Evolutionary conservation across 2,797 vertebrate species (phyloP), one percentile per base, ranked within the genome.

Genomic region (Gymnocypris eckloni): DNA sequence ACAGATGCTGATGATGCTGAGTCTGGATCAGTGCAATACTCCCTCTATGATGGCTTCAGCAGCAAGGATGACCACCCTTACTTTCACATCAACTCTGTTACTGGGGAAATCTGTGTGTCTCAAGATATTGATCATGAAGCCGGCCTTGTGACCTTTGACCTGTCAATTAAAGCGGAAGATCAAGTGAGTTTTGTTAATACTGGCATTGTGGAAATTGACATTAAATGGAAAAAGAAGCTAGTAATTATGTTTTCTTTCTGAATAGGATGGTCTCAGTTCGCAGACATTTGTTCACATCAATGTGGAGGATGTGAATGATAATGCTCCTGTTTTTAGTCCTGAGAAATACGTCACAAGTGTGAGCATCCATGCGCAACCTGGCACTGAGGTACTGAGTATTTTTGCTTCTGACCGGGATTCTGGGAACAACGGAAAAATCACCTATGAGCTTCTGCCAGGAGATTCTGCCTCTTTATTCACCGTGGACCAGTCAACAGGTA

Each of bases 281-380:
- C 97, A 98, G 82, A 96, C 97, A 56, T 98, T 97, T 86, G 95
- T 98, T 83, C 97, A 95, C 83, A 95, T 99, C 0, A 96, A 97
- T 78, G 92, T 99, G 84, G 96, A 97, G 84, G 98, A 99, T 75
- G 88, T 97, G 83, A 99, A 99, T 0, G 98, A 99, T 78, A 97
- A 98, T 39, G 89, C 90, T 39, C 98, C 98, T 0, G 92, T 96
- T 88, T 99, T 99, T 92, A 95, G 95, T 71, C 96, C 97, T 0
- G 91, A 92, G 1, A 72, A 88, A 37, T 99, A 99, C 37, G 67
- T 92, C 82, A 92, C 94, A 0, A 98, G 96, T 92, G 92, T 99
- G 91, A 97, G 97, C 90, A 92, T 93, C 90, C 96, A 96, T 66
- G 91, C 96, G 0, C 95, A 95, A 64, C 96, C 96, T 0, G 97